Percentiles rank a stretch among this genome's conserved stretches.
These are phyloP conservation scores for Phyllotreta cruciferae DNA, from an alignment of 2,888 invertebrate species.

Conservation along the genomic window DNA sequence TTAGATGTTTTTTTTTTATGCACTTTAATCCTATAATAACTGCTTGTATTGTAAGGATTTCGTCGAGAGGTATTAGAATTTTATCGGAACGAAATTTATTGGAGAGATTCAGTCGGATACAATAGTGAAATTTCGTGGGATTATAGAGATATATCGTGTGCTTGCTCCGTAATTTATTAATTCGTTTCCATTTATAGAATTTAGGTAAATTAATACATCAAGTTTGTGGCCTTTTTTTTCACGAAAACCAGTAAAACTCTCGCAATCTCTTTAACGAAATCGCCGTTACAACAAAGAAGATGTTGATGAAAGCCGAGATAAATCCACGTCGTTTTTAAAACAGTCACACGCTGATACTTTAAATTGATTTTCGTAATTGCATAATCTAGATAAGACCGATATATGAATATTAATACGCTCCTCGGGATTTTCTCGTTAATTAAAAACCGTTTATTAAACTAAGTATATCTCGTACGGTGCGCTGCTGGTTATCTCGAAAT, in stretches of 20 bases:
- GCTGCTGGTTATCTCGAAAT: conserved; percentile 18
- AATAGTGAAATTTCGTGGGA: neutral
- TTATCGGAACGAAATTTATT: conserved; percentile 23
- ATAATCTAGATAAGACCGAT: conserved; percentile 32
- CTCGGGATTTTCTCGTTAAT: conserved; percentile 32
- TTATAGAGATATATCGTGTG: too few relatives aligned
- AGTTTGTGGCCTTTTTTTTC: too few relatives aligned
- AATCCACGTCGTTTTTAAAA: conserved; percentile 29
- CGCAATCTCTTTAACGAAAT: conserved; percentile 15
- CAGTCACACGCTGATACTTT: conserved; percentile 33
- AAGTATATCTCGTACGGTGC: conserved; percentile 28
- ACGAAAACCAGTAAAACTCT: conserved; percentile 4
- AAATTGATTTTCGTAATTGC: conserved; percentile 35
- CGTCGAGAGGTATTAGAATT: conserved; percentile 19
- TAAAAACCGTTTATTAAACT: conserved; percentile 34
- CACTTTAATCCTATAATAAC: conserved; percentile 18
- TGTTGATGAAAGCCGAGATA: conserved; percentile 22
- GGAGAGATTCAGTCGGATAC: neutral
- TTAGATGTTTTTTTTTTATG: conserved; percentile 24
- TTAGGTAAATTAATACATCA: too few relatives aligned
- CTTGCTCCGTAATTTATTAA: too few relatives aligned
- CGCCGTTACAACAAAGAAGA: conserved; percentile 23
- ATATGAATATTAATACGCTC: conserved; percentile 35
- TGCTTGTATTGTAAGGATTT: conserved; percentile 20
- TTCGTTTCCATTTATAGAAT: too few relatives aligned